Base-by-base conservation (phyloP, 2,797 vertebrate genomes). In the Erpetoichthys calabaricus region DNA sequence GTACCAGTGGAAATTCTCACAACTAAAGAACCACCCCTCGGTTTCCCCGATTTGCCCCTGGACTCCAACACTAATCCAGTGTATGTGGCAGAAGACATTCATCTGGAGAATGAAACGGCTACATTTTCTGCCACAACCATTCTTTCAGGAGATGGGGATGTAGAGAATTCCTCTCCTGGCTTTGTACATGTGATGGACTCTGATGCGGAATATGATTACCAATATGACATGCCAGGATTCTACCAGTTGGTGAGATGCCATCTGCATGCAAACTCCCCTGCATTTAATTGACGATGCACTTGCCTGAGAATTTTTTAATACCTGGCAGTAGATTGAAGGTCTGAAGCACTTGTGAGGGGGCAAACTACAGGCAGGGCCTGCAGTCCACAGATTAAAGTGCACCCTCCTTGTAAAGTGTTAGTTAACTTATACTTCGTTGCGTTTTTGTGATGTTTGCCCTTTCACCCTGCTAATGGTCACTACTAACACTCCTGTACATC, bases 91-190 rank as follows among this genome's bases (percentile, higher is more conserved):
- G 71, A 76, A 62, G 72, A 83, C 8, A 75, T 83, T 50, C 67
- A 70, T 44, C 65, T 71, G 41, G 91, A 91, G 74, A 94, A 91
- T 6, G 89, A 94, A 66, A 84, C 79, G 0, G 73, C 85, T 45
- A 69, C 88, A 4, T 91, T 89, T 73, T 95, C 91, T 56, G 87
- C 91, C 45, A 84, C 89, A 52, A 86, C 88, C 9, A 75, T 96
- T 65, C 80, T 98, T 56, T 98, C 95, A 25, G 93, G 94, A 45
- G 94, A 97, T 8, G 93, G 94, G 0, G 93, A 98, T 72, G 81
- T 82, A 0, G 87, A 94, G 63, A 84, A 74, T 4, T 73, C 75
- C 54, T 69, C 81, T 25, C 78, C 86, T 6, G 77, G 83, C n/a
- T 91, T 88, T 62, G 80, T 86, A 54, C 83, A 80, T 45, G 81